phyloP scores from a whole-genome alignment of 92 coral and sea anemone species.

The Isaurus tuberculatus region DNA sequence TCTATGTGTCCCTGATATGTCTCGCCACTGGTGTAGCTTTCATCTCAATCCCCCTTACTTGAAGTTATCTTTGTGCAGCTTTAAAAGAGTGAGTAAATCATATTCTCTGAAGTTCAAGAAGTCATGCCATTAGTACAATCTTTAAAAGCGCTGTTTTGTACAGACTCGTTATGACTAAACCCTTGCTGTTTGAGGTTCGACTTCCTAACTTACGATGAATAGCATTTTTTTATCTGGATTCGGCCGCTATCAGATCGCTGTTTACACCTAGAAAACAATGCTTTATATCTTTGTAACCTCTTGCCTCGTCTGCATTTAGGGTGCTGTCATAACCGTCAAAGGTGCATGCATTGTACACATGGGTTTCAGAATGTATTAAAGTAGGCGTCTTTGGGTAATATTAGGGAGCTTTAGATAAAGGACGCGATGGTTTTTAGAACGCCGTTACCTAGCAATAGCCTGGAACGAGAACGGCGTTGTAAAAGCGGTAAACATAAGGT shows the following conservation, averaged over 20 bases:
- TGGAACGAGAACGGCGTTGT: slow-evolving; percentile 61
- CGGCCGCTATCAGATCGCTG: slow-evolving; percentile 54
- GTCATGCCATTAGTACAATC: slow-evolving; percentile 45
- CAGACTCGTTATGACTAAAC: not conserved
- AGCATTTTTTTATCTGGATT: slow-evolving; percentile 56
- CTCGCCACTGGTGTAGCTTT: slow-evolving; percentile 53
- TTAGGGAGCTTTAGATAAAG: slow-evolving; percentile 52
- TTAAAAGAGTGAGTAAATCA: slow-evolving; percentile 58
- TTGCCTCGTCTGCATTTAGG: slow-evolving; percentile 47
- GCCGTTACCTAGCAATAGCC: slow-evolving; percentile 54
- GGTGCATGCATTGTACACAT: slow-evolving; percentile 10
- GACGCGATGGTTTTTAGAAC: no score
- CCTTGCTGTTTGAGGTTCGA: slow-evolving; percentile 45
- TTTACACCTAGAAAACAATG: slow-evolving; percentile 42
- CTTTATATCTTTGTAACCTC: slow-evolving; percentile 48
- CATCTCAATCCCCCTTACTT: slow-evolving; percentile 43
- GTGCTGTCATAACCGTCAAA: slow-evolving; percentile 48
- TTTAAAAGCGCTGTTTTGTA: slow-evolving; percentile 52
- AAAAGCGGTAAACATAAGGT: slow-evolving; percentile 48
- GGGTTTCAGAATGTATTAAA: no score
- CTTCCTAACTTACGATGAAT: slow-evolving; percentile 59
- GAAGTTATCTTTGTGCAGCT: slow-evolving; percentile 25
- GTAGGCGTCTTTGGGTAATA: slow-evolving; percentile 44
- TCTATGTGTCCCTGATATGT: slow-evolving; percentile 38
- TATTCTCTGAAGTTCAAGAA: slow-evolving; percentile 42